These are phyloP conservation scores for Limnothrissa miodon DNA, from an alignment of 2,113 vertebrate species.

Conservation along the genomic window DNA sequence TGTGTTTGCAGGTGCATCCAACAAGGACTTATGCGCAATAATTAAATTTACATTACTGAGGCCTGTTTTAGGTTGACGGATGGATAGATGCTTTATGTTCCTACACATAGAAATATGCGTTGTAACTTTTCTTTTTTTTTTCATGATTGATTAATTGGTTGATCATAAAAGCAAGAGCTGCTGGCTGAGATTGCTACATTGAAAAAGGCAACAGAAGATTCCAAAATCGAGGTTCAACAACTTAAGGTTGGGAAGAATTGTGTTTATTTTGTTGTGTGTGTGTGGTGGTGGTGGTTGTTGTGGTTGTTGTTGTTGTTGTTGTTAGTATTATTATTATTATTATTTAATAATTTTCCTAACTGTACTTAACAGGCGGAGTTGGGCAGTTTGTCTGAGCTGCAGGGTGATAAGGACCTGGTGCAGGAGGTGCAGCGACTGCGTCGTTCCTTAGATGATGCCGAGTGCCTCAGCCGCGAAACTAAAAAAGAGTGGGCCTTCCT, in stretches of 20 bases:
- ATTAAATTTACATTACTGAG: too few species aligned
- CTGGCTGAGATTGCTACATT: slow-evolving; percentile 76
- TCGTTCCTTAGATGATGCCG: slow-evolving; percentile 81
- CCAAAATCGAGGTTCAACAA: slow-evolving; percentile 71
- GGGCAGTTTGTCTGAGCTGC: slow-evolving; percentile 23
- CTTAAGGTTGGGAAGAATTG: slow-evolving; percentile 74
- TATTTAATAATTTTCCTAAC: background rate
- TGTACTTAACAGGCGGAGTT: background rate
- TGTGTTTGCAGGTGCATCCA: too few species aligned
- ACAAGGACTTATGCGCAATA: too few species aligned
- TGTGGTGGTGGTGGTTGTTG: background rate
- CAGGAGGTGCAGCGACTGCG: slow-evolving; percentile 77
- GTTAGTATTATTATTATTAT: too few species aligned
- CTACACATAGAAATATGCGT: too few species aligned
- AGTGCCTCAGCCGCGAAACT: slow-evolving; percentile 80
- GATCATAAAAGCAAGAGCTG: slow-evolving; percentile 75
- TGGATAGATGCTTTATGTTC: too few species aligned
- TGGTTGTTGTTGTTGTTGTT: background rate
- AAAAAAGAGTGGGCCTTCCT: slow-evolving; percentile 88
- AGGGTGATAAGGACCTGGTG: slow-evolving; percentile 75
- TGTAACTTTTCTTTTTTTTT: background rate
- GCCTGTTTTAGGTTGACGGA: too few species aligned
- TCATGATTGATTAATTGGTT: background rate
- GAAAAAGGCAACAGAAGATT: slow-evolving; percentile 72
- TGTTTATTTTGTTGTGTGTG: background rate